Evolutionary conservation across 2,113 vertebrate genomes (phyloP), one percentile per base, ranked within the genome.

Genomic region (Syngnathus scovelli): DNA sequence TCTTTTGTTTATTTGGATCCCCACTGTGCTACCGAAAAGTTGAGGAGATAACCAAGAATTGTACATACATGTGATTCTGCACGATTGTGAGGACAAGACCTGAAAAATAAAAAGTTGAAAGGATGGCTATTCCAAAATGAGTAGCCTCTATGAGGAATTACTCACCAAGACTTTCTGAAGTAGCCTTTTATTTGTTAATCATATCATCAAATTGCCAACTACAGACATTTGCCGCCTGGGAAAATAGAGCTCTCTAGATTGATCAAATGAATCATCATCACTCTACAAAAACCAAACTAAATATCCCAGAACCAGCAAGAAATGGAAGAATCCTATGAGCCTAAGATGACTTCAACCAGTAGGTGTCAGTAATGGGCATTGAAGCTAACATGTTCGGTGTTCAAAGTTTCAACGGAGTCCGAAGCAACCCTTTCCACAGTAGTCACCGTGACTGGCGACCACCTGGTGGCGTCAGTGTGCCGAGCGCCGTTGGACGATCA

Each of bases 181-280:
- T 46, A 77, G 63, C 51, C 39, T 79, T 83, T 71, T 37, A 77
- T 79, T 82, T 71, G 64, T 79, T 43, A 71, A 63, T 82, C 66
- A 68, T 67, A 80, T 72, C 80, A 67, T 77, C 43, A 64, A 81
- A 27, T 64, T 77, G 70, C 77, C 89, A 88, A 69, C 54, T 80
- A 88, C 78, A 86, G 85, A 85, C 83, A 82, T 85, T 87, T 78
- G 66, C 85, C 83, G 74, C 74, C 82, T 85, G 68, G 70, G 85
- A 90, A 90, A 90, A 89, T 89, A 89, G 78, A 86, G 60, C 46
- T 85, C 68, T 89, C 41, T 78, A 63, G 70, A 56, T 72, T 11
- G 72, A 84, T 68, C 78, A 48, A 78, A 71, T 66, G 61, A 70
- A 72, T 84, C 33, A 72, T 65, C 71, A 68, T 81, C 78, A 75